These are phyloP conservation scores for Bombus consobrinus DNA, from an alignment of 1,140 invertebrate genomes.

Conservation along the genomic window DNA sequence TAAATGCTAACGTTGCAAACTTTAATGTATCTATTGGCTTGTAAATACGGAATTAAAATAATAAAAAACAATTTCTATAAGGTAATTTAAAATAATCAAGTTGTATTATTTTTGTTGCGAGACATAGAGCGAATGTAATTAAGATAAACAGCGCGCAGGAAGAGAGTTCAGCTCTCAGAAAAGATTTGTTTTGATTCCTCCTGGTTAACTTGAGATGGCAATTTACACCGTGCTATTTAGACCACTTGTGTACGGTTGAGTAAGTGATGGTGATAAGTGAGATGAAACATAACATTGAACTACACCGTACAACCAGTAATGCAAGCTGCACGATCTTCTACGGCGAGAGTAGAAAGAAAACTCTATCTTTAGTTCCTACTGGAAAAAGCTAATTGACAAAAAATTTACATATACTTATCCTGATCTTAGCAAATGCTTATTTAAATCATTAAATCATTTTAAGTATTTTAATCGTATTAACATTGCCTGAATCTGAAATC, in stretches of 20 bases:
- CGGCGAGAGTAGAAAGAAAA: not conserved
- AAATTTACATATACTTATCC: not conserved
- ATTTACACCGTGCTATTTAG: slow-evolving; percentile 38
- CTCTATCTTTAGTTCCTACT: not conserved
- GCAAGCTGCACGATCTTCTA: not conserved
- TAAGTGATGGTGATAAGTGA: slow-evolving; percentile 27
- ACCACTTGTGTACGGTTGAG: slow-evolving; percentile 10
- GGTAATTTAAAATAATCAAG: not conserved
- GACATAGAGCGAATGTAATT: not conserved
- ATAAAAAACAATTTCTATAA: not conserved
- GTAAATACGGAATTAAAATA: not conserved
- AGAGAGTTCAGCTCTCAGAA: not conserved
- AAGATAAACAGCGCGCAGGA: not conserved
- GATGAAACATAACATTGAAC: slow-evolving; percentile 23
- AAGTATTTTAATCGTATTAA: too few relatives aligned
- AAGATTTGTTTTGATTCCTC: slow-evolving; percentile 34
- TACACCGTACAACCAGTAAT: not conserved
- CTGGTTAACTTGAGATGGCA: slow-evolving; percentile 30
- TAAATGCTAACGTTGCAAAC: too few relatives aligned
- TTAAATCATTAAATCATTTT: not conserved
- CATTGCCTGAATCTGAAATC: too few relatives aligned
- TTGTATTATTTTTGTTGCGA: not conserved
- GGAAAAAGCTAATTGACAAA: not conserved
- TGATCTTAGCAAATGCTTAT: not conserved
- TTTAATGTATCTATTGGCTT: too few relatives aligned